Base-by-base conservation (phyloP, 2,888 invertebrate genomes). In the Drosophila nr. fundita region DNA sequence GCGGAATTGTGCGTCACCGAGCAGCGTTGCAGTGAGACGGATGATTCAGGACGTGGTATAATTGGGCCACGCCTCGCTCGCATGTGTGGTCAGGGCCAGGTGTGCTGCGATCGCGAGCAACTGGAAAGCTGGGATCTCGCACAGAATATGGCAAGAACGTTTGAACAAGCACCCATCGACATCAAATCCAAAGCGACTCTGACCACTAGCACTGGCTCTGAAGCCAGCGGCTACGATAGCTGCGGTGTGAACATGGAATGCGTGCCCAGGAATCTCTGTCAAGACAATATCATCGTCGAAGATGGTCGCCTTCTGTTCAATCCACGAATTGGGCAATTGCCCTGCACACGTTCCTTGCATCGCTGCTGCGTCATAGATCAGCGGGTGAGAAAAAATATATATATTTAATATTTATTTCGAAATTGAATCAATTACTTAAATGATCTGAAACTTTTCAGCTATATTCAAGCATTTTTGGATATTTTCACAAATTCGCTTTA, bases 161-260 rank as follows among this genome's bases (percentile, higher is more conserved):
- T 7, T 15, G 15, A 1, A 2, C 4, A 4, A 4, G 2, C 7
- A 45, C 2, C 8, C 45, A 2, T 15, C 24, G 27, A 2, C 11
- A 13, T n/a, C 10, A 8, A 8, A 24, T 8, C 2, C 24, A 24
- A 38, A 24, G 38, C 18, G 2, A 13, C 1, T 32, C 4, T 32
- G 10, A 32, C 8, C 15, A 36, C 18, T 4, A 11, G 32, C 18
- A 64, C 55, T 4, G 29, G 48, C 18, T 3, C 27, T 42, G 68
- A 77, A 6, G 34, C 68, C 4, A 72, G 66, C 27, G 59, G n/a
- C 8, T 79, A 89, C n/a, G 81, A 89, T 42, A 75, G 65, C 45
- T 87, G 87, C 50, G 87, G 87, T 36, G 0, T 58, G 8, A 67
- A 81, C n/a, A 72, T 74, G 83, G 83, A 89, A 34, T 87, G 87